These are phyloP conservation scores for Philereme transversata DNA, from an alignment of 2,888 invertebrate genomes.

Conservation along the genomic window DNA sequence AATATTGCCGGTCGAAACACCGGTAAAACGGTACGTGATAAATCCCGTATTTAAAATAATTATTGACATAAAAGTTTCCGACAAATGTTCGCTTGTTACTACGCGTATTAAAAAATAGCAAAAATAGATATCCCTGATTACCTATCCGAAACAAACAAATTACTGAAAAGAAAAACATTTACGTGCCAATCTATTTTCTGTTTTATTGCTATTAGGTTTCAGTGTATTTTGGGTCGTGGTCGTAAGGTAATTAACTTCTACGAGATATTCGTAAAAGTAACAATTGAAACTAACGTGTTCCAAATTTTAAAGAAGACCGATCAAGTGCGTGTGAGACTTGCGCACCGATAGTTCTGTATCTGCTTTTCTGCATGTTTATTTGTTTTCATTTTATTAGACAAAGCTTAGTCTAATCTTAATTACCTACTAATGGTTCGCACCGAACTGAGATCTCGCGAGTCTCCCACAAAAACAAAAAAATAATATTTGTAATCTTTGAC, in stretches of 20 bases:
- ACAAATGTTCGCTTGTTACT: conserved; percentile 2
- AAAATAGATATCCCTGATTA: conserved; percentile 35
- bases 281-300: conserved; percentile 44
- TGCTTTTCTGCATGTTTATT: no score
- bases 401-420: no score
- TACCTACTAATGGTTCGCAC: no score
- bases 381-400: no score
- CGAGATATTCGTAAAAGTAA: conserved; percentile 34
- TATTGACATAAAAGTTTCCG: no score
- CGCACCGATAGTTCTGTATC: not conserved
- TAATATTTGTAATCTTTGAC: no score
- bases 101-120: conserved; percentile 6
- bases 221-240: conserved; percentile 6
- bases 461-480: no score
- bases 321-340: conserved; percentile 32
- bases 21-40: no score
- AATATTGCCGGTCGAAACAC: no score
- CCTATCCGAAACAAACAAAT: conserved; percentile 34
- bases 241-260: conserved; percentile 32
- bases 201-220: conserved; percentile 1
- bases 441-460: no score
- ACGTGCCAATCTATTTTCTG: conserved; percentile 14
- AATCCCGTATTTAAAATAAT: no score
- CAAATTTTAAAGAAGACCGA: conserved; percentile 47
- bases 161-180: conserved; percentile 21